Percentiles rank a stretch among this genome's conserved stretches.
phyloP scores from a whole-genome alignment of 1,140 invertebrate species.

The Scylla paramamosain region DNA sequence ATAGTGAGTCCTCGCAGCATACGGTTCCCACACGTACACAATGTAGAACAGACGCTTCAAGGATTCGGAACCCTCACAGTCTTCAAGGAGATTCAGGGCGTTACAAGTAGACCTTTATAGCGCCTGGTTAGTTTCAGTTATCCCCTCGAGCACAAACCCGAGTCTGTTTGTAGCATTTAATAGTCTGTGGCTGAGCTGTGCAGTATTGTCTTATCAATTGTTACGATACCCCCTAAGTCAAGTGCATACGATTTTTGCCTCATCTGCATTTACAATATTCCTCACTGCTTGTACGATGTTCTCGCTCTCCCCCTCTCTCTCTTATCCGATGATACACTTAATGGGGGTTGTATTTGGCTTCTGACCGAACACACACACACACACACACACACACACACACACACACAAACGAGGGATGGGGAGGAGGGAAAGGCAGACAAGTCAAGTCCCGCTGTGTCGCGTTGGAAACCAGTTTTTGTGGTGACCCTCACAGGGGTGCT shows the following conservation, averaged over 20 bases:
- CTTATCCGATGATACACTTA: not conserved
- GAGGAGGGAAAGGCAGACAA: not conserved
- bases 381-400: not conserved
- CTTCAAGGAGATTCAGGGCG: too few relatives aligned
- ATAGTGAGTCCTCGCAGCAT: too few relatives aligned
- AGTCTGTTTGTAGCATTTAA: too few relatives aligned
- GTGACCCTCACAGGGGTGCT: constrained; percentile 30
- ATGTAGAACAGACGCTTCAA: too few relatives aligned
- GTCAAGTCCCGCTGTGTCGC: constrained; percentile 38
- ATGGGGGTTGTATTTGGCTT: not conserved
- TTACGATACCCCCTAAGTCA: not conserved
- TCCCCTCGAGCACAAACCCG: too few relatives aligned
- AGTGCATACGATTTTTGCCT: not conserved
- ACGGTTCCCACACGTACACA: too few relatives aligned
- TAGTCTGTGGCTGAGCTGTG: not conserved
- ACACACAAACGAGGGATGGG: not conserved
- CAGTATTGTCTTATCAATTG: not conserved
- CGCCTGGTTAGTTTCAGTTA: too few relatives aligned
- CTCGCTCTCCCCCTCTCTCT: not conserved
- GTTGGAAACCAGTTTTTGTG: constrained; percentile 48
- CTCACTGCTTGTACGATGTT: too few relatives aligned
- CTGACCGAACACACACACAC: not conserved
- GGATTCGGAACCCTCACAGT: too few relatives aligned
- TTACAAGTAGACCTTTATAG: too few relatives aligned
- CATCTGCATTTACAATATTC: not conserved